A percentile compares a stretch with the other conserved stretches of the same genome.
Evolutionary conservation across 2,888 invertebrate genomes (phyloP).

Genomic region (Epinotia brunnichana): DNA sequence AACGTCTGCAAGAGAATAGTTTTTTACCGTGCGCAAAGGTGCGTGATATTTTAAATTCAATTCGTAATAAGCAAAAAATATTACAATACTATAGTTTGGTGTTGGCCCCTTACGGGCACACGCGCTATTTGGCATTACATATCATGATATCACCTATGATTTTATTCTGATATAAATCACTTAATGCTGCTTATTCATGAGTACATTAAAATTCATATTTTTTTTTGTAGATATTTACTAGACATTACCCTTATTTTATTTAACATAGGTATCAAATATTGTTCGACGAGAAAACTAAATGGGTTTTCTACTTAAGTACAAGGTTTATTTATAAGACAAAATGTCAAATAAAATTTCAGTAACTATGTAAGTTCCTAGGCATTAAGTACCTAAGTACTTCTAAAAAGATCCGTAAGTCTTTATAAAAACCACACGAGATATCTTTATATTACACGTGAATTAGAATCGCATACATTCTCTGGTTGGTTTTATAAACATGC

Average conservation of each 20-base stretch:
- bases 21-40: conserved; percentile 37
- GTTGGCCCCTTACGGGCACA: conserved; percentile 12
- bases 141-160: not conserved
- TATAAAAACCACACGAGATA: not conserved
- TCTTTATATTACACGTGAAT: conserved; percentile 5
- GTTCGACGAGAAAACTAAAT: too few species aligned
- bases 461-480: conserved; percentile 13
- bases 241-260: too few species aligned
- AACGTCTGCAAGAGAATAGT: conserved; percentile 30
- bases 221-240: too few species aligned
- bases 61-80: conserved; percentile 44
- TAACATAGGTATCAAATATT: too few species aligned
- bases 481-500: conserved; percentile 13
- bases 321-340: too few species aligned
- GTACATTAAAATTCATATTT: too few species aligned
- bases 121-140: conserved; percentile 14
- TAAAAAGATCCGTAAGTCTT: not conserved
- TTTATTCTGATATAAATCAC: too few species aligned
- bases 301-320: too few species aligned
- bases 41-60: conserved; percentile 43
- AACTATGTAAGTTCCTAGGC: too few species aligned
- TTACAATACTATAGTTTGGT: conserved; percentile 39
- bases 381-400: too few species aligned
- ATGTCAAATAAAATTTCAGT: too few species aligned
- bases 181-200: too few species aligned